These are phyloP conservation scores for Amyelois transitella DNA, from an alignment of 1,140 invertebrate species.

Conservation along the genomic window DNA sequence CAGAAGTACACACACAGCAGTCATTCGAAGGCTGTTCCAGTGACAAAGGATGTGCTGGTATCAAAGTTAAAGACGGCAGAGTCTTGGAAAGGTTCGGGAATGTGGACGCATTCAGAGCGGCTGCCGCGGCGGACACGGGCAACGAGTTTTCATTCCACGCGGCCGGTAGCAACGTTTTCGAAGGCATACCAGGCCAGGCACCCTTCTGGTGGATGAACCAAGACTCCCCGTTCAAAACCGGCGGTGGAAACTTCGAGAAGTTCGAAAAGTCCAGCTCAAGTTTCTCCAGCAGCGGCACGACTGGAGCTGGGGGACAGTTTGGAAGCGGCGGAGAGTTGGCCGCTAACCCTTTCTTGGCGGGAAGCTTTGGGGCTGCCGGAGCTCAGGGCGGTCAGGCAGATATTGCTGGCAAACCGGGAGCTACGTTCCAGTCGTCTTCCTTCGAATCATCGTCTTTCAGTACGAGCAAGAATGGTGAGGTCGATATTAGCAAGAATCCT, in stretches of 20 bases:
- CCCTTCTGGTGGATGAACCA: conserved; percentile 75
- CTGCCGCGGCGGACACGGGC: conserved; percentile 37
- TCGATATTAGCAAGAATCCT: conserved; percentile 38
- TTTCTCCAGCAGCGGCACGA: conserved; percentile 22
- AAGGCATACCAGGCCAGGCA: conserved; percentile 30
- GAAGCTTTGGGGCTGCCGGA: conserved; percentile 31
- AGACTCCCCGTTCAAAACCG: conserved; percentile 72
- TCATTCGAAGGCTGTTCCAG: conserved; percentile 61
- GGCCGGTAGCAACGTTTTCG: conserved; percentile 34
- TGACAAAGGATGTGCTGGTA: conserved; percentile 64
- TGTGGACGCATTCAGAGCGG: conserved; percentile 47
- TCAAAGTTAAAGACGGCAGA: conserved; percentile 65
- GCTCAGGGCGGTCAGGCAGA: neutral
- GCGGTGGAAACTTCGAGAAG: conserved; percentile 39
- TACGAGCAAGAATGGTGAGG: conserved; percentile 24
- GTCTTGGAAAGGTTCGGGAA: conserved; percentile 61
- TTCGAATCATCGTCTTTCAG: conserved; percentile 39
- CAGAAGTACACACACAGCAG: conserved; percentile 61
- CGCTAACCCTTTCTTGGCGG: conserved; percentile 61
- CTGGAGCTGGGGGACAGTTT: conserved; percentile 16
- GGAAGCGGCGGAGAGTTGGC: conserved; percentile 48
- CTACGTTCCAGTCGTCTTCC: conserved; percentile 30
- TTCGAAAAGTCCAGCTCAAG: conserved; percentile 47
- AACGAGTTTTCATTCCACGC: conserved; percentile 62
- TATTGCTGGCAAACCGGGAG: conserved; percentile 1